Conservation (phyloP, 23 tunicate genomes). For the Trididemnum clinides region DNA sequence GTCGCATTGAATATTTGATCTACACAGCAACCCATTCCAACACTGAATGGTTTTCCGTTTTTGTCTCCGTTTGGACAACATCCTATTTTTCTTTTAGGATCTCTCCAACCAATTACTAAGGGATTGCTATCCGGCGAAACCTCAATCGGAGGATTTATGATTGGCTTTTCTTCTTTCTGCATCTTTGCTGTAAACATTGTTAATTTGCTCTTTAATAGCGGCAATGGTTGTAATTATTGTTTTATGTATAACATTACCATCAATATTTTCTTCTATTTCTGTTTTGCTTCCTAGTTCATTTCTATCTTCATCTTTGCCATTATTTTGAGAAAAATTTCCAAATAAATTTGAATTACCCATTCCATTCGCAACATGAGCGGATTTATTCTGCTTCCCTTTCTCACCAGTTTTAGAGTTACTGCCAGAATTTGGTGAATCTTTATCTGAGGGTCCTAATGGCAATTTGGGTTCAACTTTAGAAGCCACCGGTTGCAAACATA, state of each 20-base stretch:
- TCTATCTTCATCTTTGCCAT: too few species aligned
- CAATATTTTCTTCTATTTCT: background rate
- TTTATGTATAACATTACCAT: background rate
- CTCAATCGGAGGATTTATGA: background rate
- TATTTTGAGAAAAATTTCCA: too few species aligned
- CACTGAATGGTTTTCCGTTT: conserved; percentile 44
- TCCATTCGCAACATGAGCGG: too few species aligned
- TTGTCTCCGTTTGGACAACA: conserved; percentile 83
- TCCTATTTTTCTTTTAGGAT: conserved; percentile 31
- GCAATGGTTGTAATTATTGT: background rate
- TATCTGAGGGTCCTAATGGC: too few species aligned
- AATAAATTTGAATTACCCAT: too few species aligned
- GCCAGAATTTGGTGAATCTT: too few species aligned
- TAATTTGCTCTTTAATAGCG: background rate
- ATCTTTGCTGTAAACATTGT: background rate
- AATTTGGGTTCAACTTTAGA: too few species aligned
- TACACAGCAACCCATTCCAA: conserved; percentile 73
- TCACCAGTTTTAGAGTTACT: too few species aligned
- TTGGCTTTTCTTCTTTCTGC: background rate
- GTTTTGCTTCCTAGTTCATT: background rate
- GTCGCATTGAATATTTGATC: conserved; percentile 61
- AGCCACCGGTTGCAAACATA: too few species aligned
- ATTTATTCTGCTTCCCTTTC: too few species aligned
- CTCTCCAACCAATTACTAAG: background rate
- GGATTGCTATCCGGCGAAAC: background rate